Evolutionary conservation across 2,888 invertebrate species (phyloP).

Genomic region (Odontothrips loti): DNA sequence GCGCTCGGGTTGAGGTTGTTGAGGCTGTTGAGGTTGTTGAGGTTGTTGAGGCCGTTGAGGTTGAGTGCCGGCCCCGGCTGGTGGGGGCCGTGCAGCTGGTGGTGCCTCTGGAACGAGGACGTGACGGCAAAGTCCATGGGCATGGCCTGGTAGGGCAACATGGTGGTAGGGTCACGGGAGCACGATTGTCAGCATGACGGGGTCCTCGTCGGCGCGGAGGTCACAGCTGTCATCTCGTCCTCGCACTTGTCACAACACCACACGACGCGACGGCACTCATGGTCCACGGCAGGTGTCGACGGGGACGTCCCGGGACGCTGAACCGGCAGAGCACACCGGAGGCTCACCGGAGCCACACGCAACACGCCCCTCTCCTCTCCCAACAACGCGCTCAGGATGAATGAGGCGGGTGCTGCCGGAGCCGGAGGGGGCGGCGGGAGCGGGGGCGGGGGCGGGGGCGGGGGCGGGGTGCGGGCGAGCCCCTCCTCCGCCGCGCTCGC

Average conservation of each 20-base stretch:
- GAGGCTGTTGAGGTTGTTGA: slow-evolving; percentile 49
- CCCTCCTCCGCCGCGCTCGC: slow-evolving; percentile 36
- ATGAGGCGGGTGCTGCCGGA: slow-evolving; percentile 4
- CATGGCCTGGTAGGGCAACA: slow-evolving; percentile 78
- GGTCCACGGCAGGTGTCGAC: slow-evolving; percentile 16
- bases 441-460: slow-evolving; percentile 9
- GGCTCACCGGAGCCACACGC: no score
- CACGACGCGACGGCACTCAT: slow-evolving; percentile 26
- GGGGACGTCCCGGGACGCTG: no score
- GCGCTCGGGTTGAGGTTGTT: slow-evolving; percentile 59
- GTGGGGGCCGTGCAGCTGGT: slow-evolving; percentile 47
- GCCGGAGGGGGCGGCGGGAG: slow-evolving; percentile 3
- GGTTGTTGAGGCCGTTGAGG: slow-evolving; percentile 55
- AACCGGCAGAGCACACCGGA: no score
- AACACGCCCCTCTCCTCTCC: background rate
- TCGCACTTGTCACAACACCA: slow-evolving; percentile 17
- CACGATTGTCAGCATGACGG: slow-evolving; percentile 34
- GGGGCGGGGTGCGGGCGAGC: slow-evolving; percentile 36
- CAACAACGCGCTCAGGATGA: slow-evolving; percentile 22
- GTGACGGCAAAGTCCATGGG: slow-evolving; percentile 64
- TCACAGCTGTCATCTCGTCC: slow-evolving; percentile 28
- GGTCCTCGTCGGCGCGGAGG: slow-evolving; percentile 32
- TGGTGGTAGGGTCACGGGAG: slow-evolving; percentile 43
- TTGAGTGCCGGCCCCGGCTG: slow-evolving; percentile 49
- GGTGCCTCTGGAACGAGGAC: slow-evolving; percentile 50